Conservation (phyloP, 2,888 invertebrate species). For the Ametastegia equiseti region DNA sequence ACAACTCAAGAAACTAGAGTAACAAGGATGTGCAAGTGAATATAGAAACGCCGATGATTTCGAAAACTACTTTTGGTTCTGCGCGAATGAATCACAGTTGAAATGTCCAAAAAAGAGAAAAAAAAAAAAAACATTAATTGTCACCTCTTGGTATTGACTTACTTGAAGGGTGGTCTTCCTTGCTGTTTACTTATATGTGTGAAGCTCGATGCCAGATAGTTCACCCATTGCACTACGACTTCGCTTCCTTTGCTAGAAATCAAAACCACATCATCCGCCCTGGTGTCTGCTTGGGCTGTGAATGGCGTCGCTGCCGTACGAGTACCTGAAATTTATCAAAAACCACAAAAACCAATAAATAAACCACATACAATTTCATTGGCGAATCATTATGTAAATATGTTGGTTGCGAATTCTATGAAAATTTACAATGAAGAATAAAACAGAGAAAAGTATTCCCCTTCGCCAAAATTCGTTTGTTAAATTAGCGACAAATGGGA, state of each 20-base stretch:
- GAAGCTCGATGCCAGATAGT: conserved; percentile 89
- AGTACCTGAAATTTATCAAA: conserved; percentile 2
- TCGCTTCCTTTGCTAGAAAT: conserved; percentile 88
- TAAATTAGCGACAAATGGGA: too few species aligned
- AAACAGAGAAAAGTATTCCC: too few species aligned
- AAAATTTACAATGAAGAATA: too few species aligned
- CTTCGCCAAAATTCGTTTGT: too few species aligned
- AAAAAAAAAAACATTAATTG: too few species aligned
- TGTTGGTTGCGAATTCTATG: background rate
- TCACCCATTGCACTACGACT: conserved; percentile 88
- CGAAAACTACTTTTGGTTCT: background rate
- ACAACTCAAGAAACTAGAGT: too few species aligned
- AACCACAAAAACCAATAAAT: background rate
- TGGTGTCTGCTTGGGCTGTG: conserved; percentile 47
- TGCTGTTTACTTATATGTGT: conserved; percentile 90
- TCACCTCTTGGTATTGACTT: too few species aligned
- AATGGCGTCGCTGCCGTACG: conserved; percentile 48
- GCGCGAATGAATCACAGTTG: background rate
- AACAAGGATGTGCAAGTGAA: background rate
- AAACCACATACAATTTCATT: background rate
- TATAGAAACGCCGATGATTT: background rate
- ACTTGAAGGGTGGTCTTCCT: conserved; percentile 89
- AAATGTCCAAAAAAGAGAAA: background rate
- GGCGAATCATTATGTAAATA: background rate
- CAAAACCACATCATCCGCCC: conserved; percentile 89